Percentiles rank a stretch among this genome's conserved stretches.
phyloP scores from a whole-genome alignment of 2,113 vertebrate species.

The Salvelinus namaycush region DNA sequence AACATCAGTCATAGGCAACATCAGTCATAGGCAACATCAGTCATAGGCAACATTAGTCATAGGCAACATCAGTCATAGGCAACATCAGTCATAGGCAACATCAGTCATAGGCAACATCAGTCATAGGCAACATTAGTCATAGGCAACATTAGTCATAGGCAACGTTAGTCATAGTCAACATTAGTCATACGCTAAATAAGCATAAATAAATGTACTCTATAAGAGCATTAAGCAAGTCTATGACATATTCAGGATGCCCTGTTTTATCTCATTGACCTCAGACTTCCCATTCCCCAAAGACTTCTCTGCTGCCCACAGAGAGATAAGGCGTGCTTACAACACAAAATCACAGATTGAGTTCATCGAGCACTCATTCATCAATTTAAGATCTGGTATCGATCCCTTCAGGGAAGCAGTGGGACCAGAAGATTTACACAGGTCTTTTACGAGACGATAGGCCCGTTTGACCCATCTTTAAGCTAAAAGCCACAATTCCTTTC shows the following conservation, averaged over 20 bases:
- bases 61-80: too few species aligned
- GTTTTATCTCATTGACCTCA: constrained; percentile 32
- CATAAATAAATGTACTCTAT: too few species aligned
- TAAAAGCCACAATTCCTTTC: constrained; percentile 53
- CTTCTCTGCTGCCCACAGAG: constrained; percentile 3
- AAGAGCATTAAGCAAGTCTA: background rate
- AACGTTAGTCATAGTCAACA: too few species aligned
- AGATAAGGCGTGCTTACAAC: constrained; percentile 38
- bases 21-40: too few species aligned
- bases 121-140: too few species aligned
- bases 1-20: too few species aligned
- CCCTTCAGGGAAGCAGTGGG: constrained; percentile 31
- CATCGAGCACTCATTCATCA: constrained; percentile 57
- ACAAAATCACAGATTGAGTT: constrained; percentile 38
- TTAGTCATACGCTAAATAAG: background rate
- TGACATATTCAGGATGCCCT: constrained; percentile 4
- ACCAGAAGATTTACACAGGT: constrained; percentile 51
- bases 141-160: too few species aligned
- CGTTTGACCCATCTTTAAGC: constrained; percentile 54
- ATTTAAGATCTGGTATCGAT: constrained; percentile 68
- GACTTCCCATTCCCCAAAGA: background rate
- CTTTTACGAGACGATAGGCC: constrained; percentile 33
- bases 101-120: too few species aligned
- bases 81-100: too few species aligned
- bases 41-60: too few species aligned